phyloP scores from a whole-genome alignment of 2,888 invertebrate genomes.

The Temnothorax unifasciatus region DNA sequence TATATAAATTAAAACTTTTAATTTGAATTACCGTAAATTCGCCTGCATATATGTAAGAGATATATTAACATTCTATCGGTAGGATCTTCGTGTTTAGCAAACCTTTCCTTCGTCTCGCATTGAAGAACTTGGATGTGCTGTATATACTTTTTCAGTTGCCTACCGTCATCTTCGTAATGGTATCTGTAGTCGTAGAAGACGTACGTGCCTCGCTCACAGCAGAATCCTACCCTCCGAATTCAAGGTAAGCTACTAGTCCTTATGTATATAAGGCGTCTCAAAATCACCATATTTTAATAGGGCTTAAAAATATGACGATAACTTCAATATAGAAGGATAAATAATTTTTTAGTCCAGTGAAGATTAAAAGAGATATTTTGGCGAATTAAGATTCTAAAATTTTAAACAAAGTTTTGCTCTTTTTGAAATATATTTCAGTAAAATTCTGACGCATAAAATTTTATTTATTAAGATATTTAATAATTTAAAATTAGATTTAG shows the following conservation, averaged over 20 bases:
- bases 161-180: constrained; percentile 72
- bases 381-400: not conserved
- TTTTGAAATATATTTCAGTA: not conserved
- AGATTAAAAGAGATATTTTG: not conserved
- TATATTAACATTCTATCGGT: not conserved
- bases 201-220: constrained; percentile 69
- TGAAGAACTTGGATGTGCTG: constrained; percentile 55
- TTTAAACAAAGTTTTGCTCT: not conserved
- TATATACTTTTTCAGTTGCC: constrained; percentile 75
- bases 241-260: constrained; percentile 40
- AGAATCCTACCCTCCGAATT: constrained; percentile 37
- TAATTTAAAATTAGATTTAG: not conserved
- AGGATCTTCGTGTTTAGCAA: constrained; percentile 2
- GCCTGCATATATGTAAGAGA: too few relatives aligned
- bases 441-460: not conserved
- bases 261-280: constrained; percentile 37
- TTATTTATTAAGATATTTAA: not conserved
- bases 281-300: constrained; percentile 2
- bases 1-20: constrained; percentile 67
- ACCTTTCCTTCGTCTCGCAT: constrained; percentile 17
- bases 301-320: not conserved
- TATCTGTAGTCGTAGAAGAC: constrained; percentile 73
- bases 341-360: not conserved
- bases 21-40: constrained; percentile 55
- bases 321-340: not conserved